Base-by-base conservation (phyloP, 2,113 vertebrate species). In the Sardina pilchardus region DNA sequence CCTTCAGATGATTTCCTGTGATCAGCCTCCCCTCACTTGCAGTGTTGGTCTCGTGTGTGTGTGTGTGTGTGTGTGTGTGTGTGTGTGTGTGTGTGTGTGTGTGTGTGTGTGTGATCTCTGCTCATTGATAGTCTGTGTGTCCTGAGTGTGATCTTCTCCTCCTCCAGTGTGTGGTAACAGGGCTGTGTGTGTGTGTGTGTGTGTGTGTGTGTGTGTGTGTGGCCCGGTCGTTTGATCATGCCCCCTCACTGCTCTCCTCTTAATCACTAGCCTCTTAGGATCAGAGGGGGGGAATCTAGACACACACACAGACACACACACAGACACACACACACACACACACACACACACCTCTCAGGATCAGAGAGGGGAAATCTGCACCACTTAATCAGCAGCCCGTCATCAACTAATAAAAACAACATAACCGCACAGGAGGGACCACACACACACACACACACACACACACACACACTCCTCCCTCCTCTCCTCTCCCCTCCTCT, bases 391-490 rank as follows among this genome's bases (percentile, higher is more conserved):
- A 71, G 63, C 26, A 34, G 30, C 26, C 63, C 34, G n/a, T 67
- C 63, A 71, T 34, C 63, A 71, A 26, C 63, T 71, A 26, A 30
- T 30, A 71, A 30, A 71, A 10, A 71, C 63, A 71, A 30, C 8
- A 71, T 16, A 71, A 34, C 63, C 63, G 8, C 63, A 34, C 30
- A 10, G n/a, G n/a, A 30, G 59, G n/a, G 24, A 26, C 21, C 59
- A 67, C 63, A 71, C 63, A 67, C 59, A 67, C 59, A 67, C 59
- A 63, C 59, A 63, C 59, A 63, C 63, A 71, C 63, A 71, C 26
- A 7, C 63, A 30, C 63, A 71, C 63, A 26, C 63, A 71, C 26
- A 71, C 63, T 26, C n/a, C 0, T 12, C 6, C 24, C 59, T 67
- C 59, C 17, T 47, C 34, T 14, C 44, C 26, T 24, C 6, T 2